Percentiles rank a stretch among this genome's conserved stretches.
phyloP scores from a whole-genome alignment of 2,113 vertebrate species.

The Poecile atricapillus region DNA sequence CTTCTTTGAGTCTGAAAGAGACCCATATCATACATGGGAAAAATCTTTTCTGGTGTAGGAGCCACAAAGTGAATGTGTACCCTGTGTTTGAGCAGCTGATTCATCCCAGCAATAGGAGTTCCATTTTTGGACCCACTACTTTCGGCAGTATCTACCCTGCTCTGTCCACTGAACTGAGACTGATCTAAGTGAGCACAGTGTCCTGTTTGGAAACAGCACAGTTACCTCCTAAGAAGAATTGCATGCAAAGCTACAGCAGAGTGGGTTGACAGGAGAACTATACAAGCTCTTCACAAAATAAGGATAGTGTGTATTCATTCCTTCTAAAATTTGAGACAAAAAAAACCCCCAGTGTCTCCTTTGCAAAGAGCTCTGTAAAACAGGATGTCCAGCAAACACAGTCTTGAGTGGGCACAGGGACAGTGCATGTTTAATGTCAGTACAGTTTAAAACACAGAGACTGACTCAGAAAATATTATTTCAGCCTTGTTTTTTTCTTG shows the following conservation, averaged over 20 bases:
- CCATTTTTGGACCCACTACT: neutral
- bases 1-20: neutral
- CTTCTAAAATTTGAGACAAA: neutral
- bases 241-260: neutral
- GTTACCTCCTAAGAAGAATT: neutral
- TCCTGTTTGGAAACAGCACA: neutral
- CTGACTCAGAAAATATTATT: neutral
- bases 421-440: neutral
- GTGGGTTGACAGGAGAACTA: neutral
- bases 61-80: neutral
- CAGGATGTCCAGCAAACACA: neutral
- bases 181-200: rapidly evolving
- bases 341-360: neutral
- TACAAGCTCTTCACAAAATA: neutral
- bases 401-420: neutral
- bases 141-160: neutral
- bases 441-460: neutral
- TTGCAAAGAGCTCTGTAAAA: neutral
- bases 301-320: neutral
- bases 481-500: neutral
- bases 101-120: neutral
- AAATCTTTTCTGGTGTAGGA: neutral
- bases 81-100: neutral
- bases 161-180: neutral
- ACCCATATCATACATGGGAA: neutral